Base-by-base conservation (phyloP, 2,113 vertebrate genomes). In the Gymnarchus niloticus region DNA sequence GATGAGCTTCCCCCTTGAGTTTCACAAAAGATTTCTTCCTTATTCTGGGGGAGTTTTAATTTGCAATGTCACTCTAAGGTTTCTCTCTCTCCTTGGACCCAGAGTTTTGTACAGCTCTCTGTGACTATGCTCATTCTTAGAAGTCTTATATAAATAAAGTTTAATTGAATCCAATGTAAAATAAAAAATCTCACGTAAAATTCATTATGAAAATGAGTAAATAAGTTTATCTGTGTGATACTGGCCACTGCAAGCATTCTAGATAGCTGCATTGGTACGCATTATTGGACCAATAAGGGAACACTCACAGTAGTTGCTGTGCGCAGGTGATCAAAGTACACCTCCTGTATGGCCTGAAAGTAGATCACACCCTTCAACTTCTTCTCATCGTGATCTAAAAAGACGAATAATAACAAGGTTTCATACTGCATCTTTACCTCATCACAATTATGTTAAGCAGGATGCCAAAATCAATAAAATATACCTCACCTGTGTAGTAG, bases 301-400 rank as follows among this genome's bases (percentile, higher is more conserved):
- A 49, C 52, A 91, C 93, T 92, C 87, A 99, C 98, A 91, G 97
- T 96, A 10, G 95, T 92, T 0, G 97, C 98, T 0, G 96, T 98
- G 57, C 97, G 95, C 80, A 99, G 94, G 89, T 99, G 98, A 91
- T 99, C 98, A 0, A 97, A 99, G 88, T 99, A 99, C 57, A 99
- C 98, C 73, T 99, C 98, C 61, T 99, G 96, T 0, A 99, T 97
- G 87, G 98, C 98, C 92, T 99, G 98, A 91, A 99, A 99, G 86
- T 99, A 99, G 90, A 99, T 97, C 85, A 99, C 97, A 0, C 98
- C 98, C 87, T 99, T 99, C 73, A 99, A 92, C 89, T 99, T 99
- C 0, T 94, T 97, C 93, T 99, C 98, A 0, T 98, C 96, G 83
- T 97, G 97, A 86, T 99, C 98, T 99, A 93, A 77, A 37, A 33